A percentile compares a stretch with the other conserved stretches of the same genome.
Conservation (phyloP, 2,797 vertebrate species). For the Gephyroberyx darwinii region DNA sequence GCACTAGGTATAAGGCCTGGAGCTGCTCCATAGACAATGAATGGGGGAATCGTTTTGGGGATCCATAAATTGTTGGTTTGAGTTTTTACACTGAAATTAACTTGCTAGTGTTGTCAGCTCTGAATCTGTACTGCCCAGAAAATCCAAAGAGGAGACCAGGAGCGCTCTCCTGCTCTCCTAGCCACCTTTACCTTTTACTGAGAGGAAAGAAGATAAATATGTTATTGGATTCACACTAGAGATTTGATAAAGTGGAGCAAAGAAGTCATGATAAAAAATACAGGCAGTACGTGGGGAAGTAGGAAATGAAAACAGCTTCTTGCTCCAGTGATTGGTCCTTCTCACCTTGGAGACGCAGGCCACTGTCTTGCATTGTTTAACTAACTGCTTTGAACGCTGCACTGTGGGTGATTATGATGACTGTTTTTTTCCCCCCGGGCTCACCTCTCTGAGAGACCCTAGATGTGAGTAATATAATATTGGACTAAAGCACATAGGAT, state of each 20-base stretch:
- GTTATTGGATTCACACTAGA: too few species aligned
- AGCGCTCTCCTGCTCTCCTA: too few species aligned
- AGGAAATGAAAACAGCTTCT: neutral
- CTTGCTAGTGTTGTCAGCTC: too few species aligned
- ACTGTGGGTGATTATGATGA: neutral
- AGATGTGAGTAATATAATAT: neutral
- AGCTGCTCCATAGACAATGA: too few species aligned
- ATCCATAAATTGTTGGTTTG: too few species aligned
- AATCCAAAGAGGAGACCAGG: too few species aligned
- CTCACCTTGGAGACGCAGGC: neutral
- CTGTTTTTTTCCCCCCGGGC: neutral
- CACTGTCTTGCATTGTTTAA: neutral
- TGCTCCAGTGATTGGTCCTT: neutral
- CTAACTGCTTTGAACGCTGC: neutral
- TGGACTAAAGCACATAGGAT: neutral
- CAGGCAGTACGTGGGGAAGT: neutral
- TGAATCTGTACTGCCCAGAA: too few species aligned
- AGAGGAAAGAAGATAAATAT: neutral
- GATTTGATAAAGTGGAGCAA: neutral
- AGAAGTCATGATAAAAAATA: constrained; percentile 5
- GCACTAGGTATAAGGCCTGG: too few species aligned
- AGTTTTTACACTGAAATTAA: too few species aligned
- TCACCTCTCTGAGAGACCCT: neutral
- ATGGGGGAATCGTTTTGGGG: too few species aligned
- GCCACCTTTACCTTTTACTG: neutral